Percentiles rank a stretch among this genome's conserved stretches.
Evolutionary conservation across 2,797 vertebrate genomes (phyloP).

Genomic region (Furcifer pardalis): DNA sequence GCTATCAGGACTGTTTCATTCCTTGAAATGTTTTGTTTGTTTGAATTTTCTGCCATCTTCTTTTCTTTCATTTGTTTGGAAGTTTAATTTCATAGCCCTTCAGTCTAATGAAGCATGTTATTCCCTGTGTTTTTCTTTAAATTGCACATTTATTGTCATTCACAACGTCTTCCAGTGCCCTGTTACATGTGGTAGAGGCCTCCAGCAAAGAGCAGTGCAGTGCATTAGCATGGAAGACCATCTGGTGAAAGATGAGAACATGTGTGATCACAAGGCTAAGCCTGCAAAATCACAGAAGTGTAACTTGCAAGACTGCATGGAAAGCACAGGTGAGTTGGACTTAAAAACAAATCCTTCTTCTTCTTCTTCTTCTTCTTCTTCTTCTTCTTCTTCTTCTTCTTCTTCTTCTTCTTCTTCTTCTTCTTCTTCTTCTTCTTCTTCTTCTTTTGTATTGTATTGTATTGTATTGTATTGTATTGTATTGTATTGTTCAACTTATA

Average conservation of each 20-base stretch:
- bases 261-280: slow-evolving; percentile 68
- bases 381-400: too few species aligned
- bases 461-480: too few species aligned
- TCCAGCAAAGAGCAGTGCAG: slow-evolving; percentile 69
- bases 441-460: too few species aligned
- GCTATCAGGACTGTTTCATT: not conserved
- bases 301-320: slow-evolving; percentile 69
- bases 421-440: too few species aligned
- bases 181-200: slow-evolving; percentile 74
- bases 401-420: too few species aligned
- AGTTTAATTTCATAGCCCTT: not conserved
- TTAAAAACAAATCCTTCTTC: too few species aligned
- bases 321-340: slow-evolving; percentile 13
- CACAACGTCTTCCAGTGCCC: slow-evolving; percentile 74
- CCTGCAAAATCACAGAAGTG: slow-evolving; percentile 72
- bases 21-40: too few species aligned
- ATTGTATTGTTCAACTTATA: too few species aligned
- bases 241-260: slow-evolving; percentile 53
- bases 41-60: too few species aligned
- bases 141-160: not conserved
- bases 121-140: not conserved
- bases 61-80: not conserved
- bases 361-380: too few species aligned
- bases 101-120: not conserved
- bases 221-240: slow-evolving; percentile 69